Percentiles rank a stretch among this genome's conserved stretches.
phyloP scores from a whole-genome alignment of 2,113 vertebrate species.

The Helogale parvula region DNA sequence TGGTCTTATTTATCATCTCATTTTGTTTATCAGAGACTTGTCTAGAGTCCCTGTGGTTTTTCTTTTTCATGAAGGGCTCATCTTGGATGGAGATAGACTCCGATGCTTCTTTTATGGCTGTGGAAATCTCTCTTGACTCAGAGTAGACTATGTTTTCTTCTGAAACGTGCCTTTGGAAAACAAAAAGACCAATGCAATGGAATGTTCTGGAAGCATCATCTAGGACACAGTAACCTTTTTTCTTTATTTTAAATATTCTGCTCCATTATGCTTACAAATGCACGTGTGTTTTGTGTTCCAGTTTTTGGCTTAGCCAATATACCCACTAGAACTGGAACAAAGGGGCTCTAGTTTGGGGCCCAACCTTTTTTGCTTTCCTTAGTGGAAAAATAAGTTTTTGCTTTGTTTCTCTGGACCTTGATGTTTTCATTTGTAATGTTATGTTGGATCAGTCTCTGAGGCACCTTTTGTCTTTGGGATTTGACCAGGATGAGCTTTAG shows the following conservation, averaged over 20 bases:
- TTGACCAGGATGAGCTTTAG: not conserved
- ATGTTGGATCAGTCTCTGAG: not conserved
- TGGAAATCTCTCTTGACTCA: not conserved
- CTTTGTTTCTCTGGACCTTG: not conserved
- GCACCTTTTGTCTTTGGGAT: not conserved
- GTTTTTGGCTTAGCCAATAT: conserved; percentile 10
- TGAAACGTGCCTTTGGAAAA: not conserved
- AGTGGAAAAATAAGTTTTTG: not conserved
- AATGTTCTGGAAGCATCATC: conserved; percentile 23
- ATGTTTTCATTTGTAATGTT: not conserved
- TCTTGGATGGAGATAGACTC: not conserved
- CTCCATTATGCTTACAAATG: not conserved
- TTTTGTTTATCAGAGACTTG: conserved; percentile 41
- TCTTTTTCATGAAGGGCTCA: not conserved
- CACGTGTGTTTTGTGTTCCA: not conserved
- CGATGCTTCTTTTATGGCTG: not conserved
- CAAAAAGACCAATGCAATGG: not conserved
- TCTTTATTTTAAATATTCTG: conserved; percentile 42
- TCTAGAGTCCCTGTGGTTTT: not conserved
- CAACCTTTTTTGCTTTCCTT: not conserved
- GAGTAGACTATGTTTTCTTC: not conserved
- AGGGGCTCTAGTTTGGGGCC: not conserved
- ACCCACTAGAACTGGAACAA: not conserved
- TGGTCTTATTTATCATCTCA: not conserved
- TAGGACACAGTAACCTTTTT: not conserved